Base-by-base conservation (phyloP, 2,888 invertebrate genomes). In the Habrosyne pyritoides region DNA sequence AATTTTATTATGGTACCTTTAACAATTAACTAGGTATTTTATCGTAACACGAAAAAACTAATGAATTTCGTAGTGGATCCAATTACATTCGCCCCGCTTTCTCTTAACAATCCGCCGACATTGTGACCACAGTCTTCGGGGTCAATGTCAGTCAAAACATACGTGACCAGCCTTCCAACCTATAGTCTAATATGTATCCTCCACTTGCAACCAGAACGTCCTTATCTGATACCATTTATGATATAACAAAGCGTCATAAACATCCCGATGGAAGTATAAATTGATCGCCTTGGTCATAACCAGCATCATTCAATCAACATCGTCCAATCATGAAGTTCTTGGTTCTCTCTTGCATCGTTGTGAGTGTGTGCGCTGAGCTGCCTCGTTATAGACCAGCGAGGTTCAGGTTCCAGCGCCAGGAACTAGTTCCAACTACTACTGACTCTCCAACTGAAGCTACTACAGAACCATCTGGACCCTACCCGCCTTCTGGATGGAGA, bases 311-410 rank as follows among this genome's bases (percentile, higher is more conserved):
- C 48, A n/a, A 68, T 18, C 71, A 76, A 64, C 71, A 83, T 79
- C 81, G 82, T 69, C 83, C 71, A 65, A 63, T 53, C 69, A 92
- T 92, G 91, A 89, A 89, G 82, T 73, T 77, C 59, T 60, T 86
- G 14, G 66, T 91, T 4, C 56, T 89, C 12, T 73, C 75, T 55
- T 85, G 83, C 69, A 60, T 86, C 24, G 55, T 84, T 36, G 73
- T 70, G 10, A 81, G 78, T 26, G 87, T 72, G 0, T 54, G 82
- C 12, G 89, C 89, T 84, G 91, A 91, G 64, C 86, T 78, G 26
- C 93, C 93, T 87, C 91, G 92, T 77, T 87, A 84, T 66, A 78
- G 81, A 69, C 85, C 87, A 42, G 89, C 88, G 87, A 88, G 90
- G 86, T 88, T 91, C 73, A 76, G 89, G 58, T 85, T 77, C 64